These are phyloP conservation scores for Phlogophora meticulosa DNA, from an alignment of 2,888 invertebrate species.

Conservation along the genomic window DNA sequence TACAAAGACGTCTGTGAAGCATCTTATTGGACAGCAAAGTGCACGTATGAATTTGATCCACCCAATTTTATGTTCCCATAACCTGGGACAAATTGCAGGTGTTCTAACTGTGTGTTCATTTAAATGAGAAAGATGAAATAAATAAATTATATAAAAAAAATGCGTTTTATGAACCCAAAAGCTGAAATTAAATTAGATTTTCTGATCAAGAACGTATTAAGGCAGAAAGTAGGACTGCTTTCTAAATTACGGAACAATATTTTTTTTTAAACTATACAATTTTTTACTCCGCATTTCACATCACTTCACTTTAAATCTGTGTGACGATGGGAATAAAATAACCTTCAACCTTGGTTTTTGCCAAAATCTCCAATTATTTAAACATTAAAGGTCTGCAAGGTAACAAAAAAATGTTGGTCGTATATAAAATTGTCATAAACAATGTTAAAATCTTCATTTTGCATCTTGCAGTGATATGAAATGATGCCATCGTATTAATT, in stretches of 20 bases:
- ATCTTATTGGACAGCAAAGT: constrained; percentile 78
- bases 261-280: no score
- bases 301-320: neutral
- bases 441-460: constrained; percentile 11
- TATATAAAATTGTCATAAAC: constrained; percentile 37
- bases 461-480: constrained; percentile 2
- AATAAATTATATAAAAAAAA: neutral
- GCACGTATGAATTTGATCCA: constrained; percentile 75
- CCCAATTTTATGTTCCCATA: constrained; percentile 75
- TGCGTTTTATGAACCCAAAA: no score
- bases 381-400: constrained; percentile 20
- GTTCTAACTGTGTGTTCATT: neutral
- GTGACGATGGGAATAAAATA: neutral
- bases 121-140: constrained; percentile 2
- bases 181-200: neutral
- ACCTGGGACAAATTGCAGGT: neutral
- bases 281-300: neutral
- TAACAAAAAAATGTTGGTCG: neutral
- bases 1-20: constrained; percentile 75
- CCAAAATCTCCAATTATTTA: constrained; percentile 34
- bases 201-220: no score
- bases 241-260: no score
- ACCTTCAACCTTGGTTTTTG: constrained; percentile 8
- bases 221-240: no score
- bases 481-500: constrained; percentile 15